Conservation (phyloP, 1,140 invertebrate genomes). For the Platyura marginata region DNA sequence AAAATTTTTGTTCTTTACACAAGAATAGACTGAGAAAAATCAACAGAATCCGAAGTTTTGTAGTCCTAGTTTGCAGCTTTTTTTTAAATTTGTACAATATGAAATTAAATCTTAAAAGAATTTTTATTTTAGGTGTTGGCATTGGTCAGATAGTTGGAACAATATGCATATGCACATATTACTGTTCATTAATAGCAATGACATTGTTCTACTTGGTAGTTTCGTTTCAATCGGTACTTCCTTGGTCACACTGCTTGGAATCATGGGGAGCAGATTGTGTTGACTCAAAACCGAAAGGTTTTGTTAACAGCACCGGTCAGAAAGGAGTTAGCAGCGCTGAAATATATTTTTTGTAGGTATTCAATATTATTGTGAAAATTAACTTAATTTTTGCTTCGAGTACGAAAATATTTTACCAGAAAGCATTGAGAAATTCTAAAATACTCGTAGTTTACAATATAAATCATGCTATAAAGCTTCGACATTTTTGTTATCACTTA, state of each 20-base stretch:
- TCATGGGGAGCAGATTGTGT: slow-evolving; percentile 31
- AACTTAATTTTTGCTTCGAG: too few relatives aligned
- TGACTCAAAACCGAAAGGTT: background rate
- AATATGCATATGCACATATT: slow-evolving; percentile 52
- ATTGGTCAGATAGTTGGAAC: slow-evolving; percentile 57
- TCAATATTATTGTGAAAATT: slow-evolving; percentile 3
- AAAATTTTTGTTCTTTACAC: too few relatives aligned
- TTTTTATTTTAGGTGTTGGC: slow-evolving; percentile 38
- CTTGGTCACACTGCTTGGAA: slow-evolving; percentile 41
- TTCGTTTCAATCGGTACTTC: slow-evolving; percentile 40
- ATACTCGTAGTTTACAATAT: too few relatives aligned
- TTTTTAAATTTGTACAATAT: too few relatives aligned
- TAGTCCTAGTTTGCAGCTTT: too few relatives aligned
- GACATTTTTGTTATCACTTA: too few relatives aligned
- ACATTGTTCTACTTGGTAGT: slow-evolving; percentile 52
- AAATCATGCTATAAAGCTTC: too few relatives aligned
- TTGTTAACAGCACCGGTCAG: background rate
- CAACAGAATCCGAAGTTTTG: too few relatives aligned
- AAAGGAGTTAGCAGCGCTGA: slow-evolving; percentile 31
- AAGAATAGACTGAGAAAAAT: too few relatives aligned
- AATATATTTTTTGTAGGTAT: slow-evolving; percentile 35
- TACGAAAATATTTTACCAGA: too few relatives aligned
- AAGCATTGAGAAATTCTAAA: too few relatives aligned
- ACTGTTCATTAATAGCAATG: slow-evolving; percentile 61
- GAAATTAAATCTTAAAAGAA: too few relatives aligned